Percentiles rank a stretch among this genome's conserved stretches.
Evolutionary conservation across 2,888 invertebrate genomes (phyloP).

Genomic region (Acanthopleura granulata): DNA sequence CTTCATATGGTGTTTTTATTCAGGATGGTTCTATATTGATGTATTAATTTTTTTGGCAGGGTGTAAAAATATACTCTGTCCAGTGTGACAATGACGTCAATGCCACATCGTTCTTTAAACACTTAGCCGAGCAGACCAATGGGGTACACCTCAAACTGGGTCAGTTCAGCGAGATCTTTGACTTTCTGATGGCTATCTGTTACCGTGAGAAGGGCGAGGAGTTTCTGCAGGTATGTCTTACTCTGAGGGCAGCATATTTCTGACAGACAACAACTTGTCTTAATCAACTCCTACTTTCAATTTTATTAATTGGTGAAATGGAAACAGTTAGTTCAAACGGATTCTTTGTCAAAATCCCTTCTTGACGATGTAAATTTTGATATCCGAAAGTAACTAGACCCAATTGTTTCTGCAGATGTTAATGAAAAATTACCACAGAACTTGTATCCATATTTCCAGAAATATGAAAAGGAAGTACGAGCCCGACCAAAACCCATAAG

Average conservation of each 20-base stretch:
- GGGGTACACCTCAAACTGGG: constrained; percentile 57
- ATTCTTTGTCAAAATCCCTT: no score
- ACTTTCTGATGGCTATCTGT: constrained; percentile 64
- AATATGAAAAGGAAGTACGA: constrained; percentile 48
- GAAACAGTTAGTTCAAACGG: background rate
- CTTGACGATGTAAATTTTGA: no score
- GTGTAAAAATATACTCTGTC: constrained; percentile 55
- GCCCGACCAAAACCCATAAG: constrained; percentile 32
- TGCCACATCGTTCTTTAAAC: constrained; percentile 46
- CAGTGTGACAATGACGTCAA: constrained; percentile 43
- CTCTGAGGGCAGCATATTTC: background rate
- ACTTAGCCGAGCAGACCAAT: constrained; percentile 44
- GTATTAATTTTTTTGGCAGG: constrained; percentile 34
- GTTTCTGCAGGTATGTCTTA: constrained; percentile 43
- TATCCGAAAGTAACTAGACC: no score
- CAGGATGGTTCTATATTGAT: no score
- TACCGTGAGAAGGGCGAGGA: constrained; percentile 59
- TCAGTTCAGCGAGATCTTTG: constrained; percentile 54
- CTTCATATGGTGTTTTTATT: no score
- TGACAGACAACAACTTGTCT: background rate
- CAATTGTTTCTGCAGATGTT: no score
- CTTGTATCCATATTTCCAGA: constrained; percentile 5
- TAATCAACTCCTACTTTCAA: no score
- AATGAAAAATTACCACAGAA: no score
- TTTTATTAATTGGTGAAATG: background rate